Evolutionary conservation across 2,888 invertebrate species (phyloP).

Genomic region (Coronaproctus castanopsis): DNA sequence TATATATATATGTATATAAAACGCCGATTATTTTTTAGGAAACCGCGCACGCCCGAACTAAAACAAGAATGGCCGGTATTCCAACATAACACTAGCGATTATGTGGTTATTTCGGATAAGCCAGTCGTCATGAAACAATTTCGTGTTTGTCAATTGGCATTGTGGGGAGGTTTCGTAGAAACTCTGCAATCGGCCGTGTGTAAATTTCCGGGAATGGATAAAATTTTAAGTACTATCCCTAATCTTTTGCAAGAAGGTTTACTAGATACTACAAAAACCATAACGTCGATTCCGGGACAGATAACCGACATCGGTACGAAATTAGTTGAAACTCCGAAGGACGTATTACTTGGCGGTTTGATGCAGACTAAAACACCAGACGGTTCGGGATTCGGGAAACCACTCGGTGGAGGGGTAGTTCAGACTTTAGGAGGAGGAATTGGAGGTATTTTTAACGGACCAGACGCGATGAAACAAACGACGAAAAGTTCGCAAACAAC

Average conservation of each 20-base stretch:
- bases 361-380: too few species aligned
- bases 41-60: slow-evolving; percentile 15
- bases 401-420: too few species aligned
- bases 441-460: too few species aligned
- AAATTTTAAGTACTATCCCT: slow-evolving; percentile 14
- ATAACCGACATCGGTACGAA: too few species aligned
- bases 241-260: slow-evolving; percentile 11
- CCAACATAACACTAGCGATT: slow-evolving; percentile 23
- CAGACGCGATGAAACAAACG: too few species aligned
- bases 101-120: slow-evolving; percentile 33
- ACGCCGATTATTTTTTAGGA: too few species aligned
- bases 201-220: slow-evolving; percentile 21
- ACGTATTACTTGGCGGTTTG: too few species aligned
- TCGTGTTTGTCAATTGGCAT: slow-evolving; percentile 39
- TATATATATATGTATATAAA: too few species aligned
- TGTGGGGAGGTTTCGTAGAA: slow-evolving; percentile 42
- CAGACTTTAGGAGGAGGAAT: too few species aligned
- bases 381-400: too few species aligned
- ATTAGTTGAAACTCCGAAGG: too few species aligned
- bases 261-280: not conserved
- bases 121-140: slow-evolving; percentile 28
- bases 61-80: slow-evolving; percentile 19
- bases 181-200: slow-evolving; percentile 36
- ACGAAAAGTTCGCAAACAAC: too few species aligned
- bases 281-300: not conserved